Evolutionary conservation across 1,140 invertebrate species (phyloP), one percentile per base, ranked within the genome.

Genomic region (Drosophila sp.): DNA sequence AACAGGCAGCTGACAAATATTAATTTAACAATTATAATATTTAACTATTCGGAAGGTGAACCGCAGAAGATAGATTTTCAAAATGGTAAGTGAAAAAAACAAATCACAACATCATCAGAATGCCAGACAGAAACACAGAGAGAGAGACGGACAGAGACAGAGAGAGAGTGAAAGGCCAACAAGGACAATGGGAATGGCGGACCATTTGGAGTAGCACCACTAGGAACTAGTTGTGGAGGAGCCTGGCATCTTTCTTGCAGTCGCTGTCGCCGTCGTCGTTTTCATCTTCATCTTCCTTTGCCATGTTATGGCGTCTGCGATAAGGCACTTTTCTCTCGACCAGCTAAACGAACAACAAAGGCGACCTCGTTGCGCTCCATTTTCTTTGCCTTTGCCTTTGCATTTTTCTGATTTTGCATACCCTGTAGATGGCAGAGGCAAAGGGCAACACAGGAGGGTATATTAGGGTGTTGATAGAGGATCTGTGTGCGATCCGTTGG

Each of bases 341-440:
- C 56, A 58, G 23, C 56, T 50, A 50, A 58, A 30, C 56, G 33
- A 58, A 58, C 30, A 33, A 32, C 55, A 30, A 57, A 38, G 32
- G 30, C 35, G n/a, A 5, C 55, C 70, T 23, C 35, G n/a, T 3
- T 38, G 60, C 27, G 60, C 60, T 54, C 50, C 38, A 29, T 44
- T 50, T 50, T 50, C 44, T 27, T 17, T 50, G 44, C 44, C 44
- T 50, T 50, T 50, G 44, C 44, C 6, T 50, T 41, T 41, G 40
- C 38, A 7, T 40, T 40, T 47, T 47, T 25, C 17, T 2, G 44
- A 23, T 23, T 47, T 47, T 47, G 17, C 23, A 50, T 50, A 50
- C 44, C 44, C 44, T 50, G 44, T 25, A 10, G 1, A 11, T 10
- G 10, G 35, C 35, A 30, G 30, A 4, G 30, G 2, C 30, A 38